These are phyloP conservation scores for Drosophila kikkawai DNA, from an alignment of 1,140 invertebrate genomes.

Conservation along the genomic window DNA sequence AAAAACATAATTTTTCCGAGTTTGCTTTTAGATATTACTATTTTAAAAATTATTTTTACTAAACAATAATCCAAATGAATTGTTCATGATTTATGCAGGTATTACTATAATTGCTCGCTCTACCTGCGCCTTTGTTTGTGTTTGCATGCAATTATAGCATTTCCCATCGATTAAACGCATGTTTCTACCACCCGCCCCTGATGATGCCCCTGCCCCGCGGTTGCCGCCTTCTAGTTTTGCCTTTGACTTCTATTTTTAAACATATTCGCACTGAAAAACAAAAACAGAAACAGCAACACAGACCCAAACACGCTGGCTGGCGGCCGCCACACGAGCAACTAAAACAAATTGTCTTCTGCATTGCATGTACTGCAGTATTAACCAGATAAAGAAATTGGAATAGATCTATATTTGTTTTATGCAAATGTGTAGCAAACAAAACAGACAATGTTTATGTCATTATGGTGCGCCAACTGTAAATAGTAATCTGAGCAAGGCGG, in stretches of 20 bases:
- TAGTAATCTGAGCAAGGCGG: constrained; percentile 44
- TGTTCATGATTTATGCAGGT: neutral
- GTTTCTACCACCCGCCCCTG: constrained; percentile 24
- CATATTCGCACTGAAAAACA: constrained; percentile 42
- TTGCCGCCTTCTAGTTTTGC: constrained; percentile 48
- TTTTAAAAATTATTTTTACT: neutral
- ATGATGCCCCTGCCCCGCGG: neutral
- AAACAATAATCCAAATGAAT: neutral
- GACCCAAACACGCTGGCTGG: constrained; percentile 26
- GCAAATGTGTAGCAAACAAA: constrained; percentile 42
- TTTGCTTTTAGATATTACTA: neutral
- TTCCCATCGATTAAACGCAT: constrained; percentile 77
- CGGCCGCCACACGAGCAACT: constrained; percentile 19
- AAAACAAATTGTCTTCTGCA: constrained; percentile 45
- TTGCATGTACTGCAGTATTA: constrained; percentile 53
- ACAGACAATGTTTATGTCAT: constrained; percentile 51
- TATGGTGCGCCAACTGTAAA: constrained; percentile 36
- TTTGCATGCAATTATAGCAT: constrained; percentile 74
- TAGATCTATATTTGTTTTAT: constrained; percentile 45
- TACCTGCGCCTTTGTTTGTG: constrained; percentile 29
- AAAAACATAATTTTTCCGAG: neutral
- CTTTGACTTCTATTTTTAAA: constrained; percentile 72
- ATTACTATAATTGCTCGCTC: constrained; percentile 8
- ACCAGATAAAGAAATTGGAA: constrained; percentile 49
- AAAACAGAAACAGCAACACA: constrained; percentile 14